A percentile compares a stretch with the other conserved stretches of the same genome.
Conservation (phyloP, 92 coral and sea anemone species). For the Epizoanthus ramosus region DNA sequence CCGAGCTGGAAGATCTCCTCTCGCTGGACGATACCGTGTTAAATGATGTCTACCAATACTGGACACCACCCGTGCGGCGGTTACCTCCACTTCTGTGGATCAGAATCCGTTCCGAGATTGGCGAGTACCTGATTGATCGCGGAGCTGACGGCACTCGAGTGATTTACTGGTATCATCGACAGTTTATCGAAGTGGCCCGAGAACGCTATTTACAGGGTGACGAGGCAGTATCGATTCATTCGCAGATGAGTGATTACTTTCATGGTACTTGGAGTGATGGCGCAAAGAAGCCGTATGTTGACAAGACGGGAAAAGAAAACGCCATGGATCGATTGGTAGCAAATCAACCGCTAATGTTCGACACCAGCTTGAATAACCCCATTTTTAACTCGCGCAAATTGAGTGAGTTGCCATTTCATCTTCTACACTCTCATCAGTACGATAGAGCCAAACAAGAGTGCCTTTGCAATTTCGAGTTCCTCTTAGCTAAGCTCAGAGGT, state of each 20-base stretch:
- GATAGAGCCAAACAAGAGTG: slow-evolving; percentile 72
- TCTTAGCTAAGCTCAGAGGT: slow-evolving; percentile 84
- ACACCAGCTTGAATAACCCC: slow-evolving; percentile 66
- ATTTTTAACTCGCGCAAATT: slow-evolving; percentile 89
- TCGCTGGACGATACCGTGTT: slow-evolving; percentile 96
- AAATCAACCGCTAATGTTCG: slow-evolving; percentile 85
- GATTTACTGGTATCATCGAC: slow-evolving; percentile 97
- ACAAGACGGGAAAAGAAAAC: slow-evolving; percentile 78
- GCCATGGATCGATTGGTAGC: slow-evolving; percentile 90
- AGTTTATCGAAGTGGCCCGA: slow-evolving; percentile 92
- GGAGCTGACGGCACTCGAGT: slow-evolving; percentile 97
- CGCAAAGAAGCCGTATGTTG: slow-evolving; percentile 82
- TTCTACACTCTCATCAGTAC: slow-evolving; percentile 69
- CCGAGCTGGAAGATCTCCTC: slow-evolving; percentile 93
- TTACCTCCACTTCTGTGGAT: slow-evolving; percentile 98
- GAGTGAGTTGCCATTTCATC: slow-evolving; percentile 90
- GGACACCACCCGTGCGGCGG: slow-evolving; percentile 98
- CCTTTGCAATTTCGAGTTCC: slow-evolving; percentile 88
- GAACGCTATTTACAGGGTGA: slow-evolving; percentile 77
- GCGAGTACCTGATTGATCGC: slow-evolving; percentile 91
- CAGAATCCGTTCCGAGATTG: slow-evolving; percentile 90
- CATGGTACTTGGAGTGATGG: slow-evolving; percentile 91
- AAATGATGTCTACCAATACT: slow-evolving; percentile 97
- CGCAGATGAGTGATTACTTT: slow-evolving; percentile 88
- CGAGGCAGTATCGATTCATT: slow-evolving; percentile 70